Evolutionary conservation across 1,140 invertebrate species (phyloP), one percentile per base, ranked within the genome.

Genomic region (Atta cephalotes): DNA sequence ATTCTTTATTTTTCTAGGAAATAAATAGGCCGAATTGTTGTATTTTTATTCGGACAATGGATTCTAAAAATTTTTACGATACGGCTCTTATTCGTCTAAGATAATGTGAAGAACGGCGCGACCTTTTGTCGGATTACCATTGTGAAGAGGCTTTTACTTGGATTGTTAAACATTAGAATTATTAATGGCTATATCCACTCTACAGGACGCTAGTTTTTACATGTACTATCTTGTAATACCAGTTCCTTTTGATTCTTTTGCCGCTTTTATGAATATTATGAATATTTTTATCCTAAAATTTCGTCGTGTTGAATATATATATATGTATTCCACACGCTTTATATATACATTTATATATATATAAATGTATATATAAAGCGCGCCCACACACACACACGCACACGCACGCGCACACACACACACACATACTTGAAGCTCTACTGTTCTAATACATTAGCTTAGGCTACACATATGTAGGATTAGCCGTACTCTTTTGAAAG

Each of bases 121-220:
- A 2, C 10, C 39, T 45, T n/a, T 31, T 81, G 65, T 71, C 65
- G 35, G 31, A 71, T 71, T 81, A 58, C 9, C n/a, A 25, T 18
- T 28, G 14, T 28, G 16, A 70, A 71, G 25, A 71, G 21, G 65
- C 79, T 81, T 71, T 81, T 81, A 81, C 65, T 60, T 60, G 51
- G 53, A 81, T 81, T 81, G 79, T 81, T 81, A 60, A 81, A 81
- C 51, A 71, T 81, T 81, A 81, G 18, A 81, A 71, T 81, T 81
- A 81, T 81, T 81, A 81, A 81, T 58, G 10, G 49, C 10, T 45
- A 16, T 60, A 81, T 60, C 65, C 68, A 81, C 49, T 81, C 51
- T 51, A 12, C 35, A 21, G 10, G 66, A 81, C 53, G 58, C 51
- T 81, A 60, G 65, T 31, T 81, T 28, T 71, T 81, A 58, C 66